These are phyloP conservation scores for Phoeniculus purpureus DNA, from an alignment of 2,797 vertebrate species.

Conservation along the genomic window DNA sequence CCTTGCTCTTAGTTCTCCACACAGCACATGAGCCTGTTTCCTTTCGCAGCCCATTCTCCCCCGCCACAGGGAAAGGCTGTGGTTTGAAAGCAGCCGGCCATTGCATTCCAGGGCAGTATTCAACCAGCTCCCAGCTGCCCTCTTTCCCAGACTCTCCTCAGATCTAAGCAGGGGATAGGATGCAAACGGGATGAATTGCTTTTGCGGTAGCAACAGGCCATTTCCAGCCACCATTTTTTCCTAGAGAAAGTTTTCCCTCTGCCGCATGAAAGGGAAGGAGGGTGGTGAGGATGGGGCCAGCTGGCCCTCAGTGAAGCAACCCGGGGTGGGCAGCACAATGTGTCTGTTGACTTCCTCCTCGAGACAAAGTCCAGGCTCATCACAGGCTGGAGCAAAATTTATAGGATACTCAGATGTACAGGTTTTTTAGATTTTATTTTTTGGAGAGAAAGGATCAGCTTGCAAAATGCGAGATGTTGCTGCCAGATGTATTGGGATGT, in stretches of 20 bases:
- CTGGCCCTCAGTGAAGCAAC: not conserved
- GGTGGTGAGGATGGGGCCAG: not conserved
- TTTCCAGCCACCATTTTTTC: not conserved
- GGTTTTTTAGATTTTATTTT: not conserved
- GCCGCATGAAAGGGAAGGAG: not conserved
- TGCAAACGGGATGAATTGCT: not conserved
- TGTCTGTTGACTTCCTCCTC: not conserved
- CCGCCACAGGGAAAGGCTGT: not conserved
- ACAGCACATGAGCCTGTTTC: not conserved
- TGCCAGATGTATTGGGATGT: constrained; percentile 63
- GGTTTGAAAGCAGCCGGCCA: constrained; percentile 21
- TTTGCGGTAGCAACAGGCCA: not conserved
- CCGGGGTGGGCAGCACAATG: not conserved
- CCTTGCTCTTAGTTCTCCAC: not conserved
- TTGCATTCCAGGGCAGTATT: constrained; percentile 3
- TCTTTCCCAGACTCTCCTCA: not conserved
- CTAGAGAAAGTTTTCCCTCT: not conserved
- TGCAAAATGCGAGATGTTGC: constrained; percentile 27
- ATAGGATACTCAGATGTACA: not conserved
- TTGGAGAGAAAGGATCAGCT: constrained; percentile 8
- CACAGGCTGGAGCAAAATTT: not conserved
- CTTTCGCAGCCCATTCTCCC: constrained; percentile 12
- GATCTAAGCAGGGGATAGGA: constrained; percentile 49
- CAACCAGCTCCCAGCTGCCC: constrained; percentile 40
- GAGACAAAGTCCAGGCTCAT: not conserved